These are phyloP conservation scores for Ectobius pallidus DNA, from an alignment of 2,888 invertebrate genomes.

Conservation along the genomic window DNA sequence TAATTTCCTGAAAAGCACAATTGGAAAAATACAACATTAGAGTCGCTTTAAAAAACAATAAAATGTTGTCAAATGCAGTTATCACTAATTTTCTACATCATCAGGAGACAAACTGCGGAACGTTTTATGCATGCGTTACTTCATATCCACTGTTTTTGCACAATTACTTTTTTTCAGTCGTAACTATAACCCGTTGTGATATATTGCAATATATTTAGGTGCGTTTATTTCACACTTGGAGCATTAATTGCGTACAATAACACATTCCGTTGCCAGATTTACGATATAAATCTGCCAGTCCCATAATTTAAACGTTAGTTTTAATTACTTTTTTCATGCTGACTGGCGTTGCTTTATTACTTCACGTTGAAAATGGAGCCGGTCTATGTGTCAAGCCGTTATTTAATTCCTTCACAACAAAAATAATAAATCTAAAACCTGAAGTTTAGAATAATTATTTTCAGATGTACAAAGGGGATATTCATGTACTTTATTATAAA, in stretches of 20 bases:
- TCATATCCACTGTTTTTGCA: background rate
- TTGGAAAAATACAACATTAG: no score
- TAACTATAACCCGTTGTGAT: slow-evolving; percentile 8
- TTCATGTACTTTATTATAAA: no score
- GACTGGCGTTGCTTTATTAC: no score
- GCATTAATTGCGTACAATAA: slow-evolving; percentile 9
- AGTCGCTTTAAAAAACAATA: no score
- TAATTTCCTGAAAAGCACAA: no score
- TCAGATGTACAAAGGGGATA: no score
- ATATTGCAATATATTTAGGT: background rate
- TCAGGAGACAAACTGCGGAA: background rate
- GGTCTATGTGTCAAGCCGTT: no score
- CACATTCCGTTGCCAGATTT: slow-evolving; percentile 15
- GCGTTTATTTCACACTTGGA: background rate
- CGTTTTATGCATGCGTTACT: background rate
- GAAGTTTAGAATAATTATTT: no score
- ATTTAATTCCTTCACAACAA: no score
- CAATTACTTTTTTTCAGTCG: background rate
- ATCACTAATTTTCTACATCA: background rate
- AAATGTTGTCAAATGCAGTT: no score
- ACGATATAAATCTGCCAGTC: slow-evolving; percentile 15
- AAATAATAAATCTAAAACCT: no score
- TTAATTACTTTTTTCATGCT: slow-evolving; percentile 7
- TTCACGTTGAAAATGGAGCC: no score
- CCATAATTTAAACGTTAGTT: slow-evolving; percentile 20